These are phyloP conservation scores for Patella pellucida DNA, from an alignment of 2,888 invertebrate genomes.

Conservation along the genomic window DNA sequence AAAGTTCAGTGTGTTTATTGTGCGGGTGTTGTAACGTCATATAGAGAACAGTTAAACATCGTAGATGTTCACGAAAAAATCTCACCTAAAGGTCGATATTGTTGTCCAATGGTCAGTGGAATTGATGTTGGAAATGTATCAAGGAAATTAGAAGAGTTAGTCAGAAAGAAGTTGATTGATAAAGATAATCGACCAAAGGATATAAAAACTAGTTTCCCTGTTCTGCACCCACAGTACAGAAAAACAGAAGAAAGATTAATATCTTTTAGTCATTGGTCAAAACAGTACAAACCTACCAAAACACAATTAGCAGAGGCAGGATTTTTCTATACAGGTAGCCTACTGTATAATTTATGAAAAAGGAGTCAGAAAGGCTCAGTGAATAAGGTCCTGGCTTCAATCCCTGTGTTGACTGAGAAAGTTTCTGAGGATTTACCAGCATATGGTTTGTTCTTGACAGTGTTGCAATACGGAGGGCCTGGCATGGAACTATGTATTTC, in stretches of 20 bases:
- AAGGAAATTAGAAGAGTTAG: neutral
- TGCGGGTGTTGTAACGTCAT: neutral
- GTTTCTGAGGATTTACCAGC: too few relatives aligned
- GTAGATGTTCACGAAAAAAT: neutral
- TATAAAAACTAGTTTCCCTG: neutral
- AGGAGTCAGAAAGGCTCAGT: too few relatives aligned
- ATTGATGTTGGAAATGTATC: conserved; percentile 1
- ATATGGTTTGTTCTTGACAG: too few relatives aligned
- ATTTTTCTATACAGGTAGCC: neutral
- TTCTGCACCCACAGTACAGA: neutral
- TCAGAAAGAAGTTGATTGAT: neutral
- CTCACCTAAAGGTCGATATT: neutral
- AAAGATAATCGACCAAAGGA: neutral
- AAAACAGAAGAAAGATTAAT: neutral
- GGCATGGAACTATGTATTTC: too few relatives aligned
- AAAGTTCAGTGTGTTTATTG: conserved; percentile 2
- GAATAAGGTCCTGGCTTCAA: too few relatives aligned
- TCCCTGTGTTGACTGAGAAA: too few relatives aligned
- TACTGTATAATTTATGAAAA: neutral
- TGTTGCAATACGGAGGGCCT: too few relatives aligned
- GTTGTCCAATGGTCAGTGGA: conserved; percentile 3
- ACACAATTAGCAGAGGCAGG: neutral
- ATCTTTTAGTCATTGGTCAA: neutral
- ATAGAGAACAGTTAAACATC: neutral
- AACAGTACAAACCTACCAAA: neutral